Percentiles rank a stretch among this genome's conserved stretches.
phyloP scores from a whole-genome alignment of 2,113 vertebrate genomes.

The mouse (Mus musculus) region GRCm39 chr2:144234001-144234500 shows the following conservation, averaged over 20 bases:
- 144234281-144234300: conserved; percentile 32
- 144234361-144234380: background rate
- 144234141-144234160: no score
- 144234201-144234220: background rate
- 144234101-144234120: background rate
- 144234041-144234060: background rate
- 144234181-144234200: conserved; percentile 9
- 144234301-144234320: background rate
- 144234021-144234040: no score
- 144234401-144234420: background rate
- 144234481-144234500: background rate
- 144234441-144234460: conserved; percentile 46
- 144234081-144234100: background rate
- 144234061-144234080: background rate
- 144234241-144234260: conserved; percentile 37
- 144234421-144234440: background rate
- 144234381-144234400: conserved; percentile 21
- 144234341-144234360: background rate
- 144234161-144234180: background rate
- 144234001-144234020: background rate
- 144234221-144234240: conserved; percentile 6
- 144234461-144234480: background rate
- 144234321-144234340: background rate
- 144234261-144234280: background rate
- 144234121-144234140: no score